phyloP scores from a whole-genome alignment of 2,797 vertebrate species.

The Hybognathus amarus region DNA sequence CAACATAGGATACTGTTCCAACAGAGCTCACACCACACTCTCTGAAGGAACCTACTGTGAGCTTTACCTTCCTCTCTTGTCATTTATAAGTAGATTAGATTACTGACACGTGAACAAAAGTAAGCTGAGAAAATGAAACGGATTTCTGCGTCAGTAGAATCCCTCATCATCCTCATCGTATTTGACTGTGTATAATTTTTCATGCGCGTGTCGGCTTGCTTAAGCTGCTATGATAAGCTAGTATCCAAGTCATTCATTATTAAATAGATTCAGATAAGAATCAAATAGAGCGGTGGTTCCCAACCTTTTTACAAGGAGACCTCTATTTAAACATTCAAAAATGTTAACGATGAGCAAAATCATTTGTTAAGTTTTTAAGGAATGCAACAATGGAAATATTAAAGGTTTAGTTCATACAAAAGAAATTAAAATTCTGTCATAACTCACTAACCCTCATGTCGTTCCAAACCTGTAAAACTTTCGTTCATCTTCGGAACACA shows the following conservation, averaged over 20 bases:
- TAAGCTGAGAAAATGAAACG: slow-evolving; percentile 29
- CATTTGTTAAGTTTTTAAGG: too few species aligned
- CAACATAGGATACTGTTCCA: slow-evolving; percentile 3
- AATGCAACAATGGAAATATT: too few species aligned
- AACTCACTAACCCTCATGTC: neutral
- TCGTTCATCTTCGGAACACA: neutral
- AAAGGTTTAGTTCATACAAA: neutral
- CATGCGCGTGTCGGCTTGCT: neutral
- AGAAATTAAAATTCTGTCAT: neutral
- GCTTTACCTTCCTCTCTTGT: slow-evolving; percentile 56
- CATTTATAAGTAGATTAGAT: slow-evolving; percentile 68
- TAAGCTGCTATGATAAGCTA: slow-evolving; percentile 44
- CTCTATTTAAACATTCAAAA: too few species aligned
- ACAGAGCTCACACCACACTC: slow-evolving; percentile 14
- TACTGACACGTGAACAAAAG: slow-evolving; percentile 58
- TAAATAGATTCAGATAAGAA: slow-evolving; percentile 24
- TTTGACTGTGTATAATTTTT: slow-evolving; percentile 43
- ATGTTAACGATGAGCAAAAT: too few species aligned
- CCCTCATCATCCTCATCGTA: slow-evolving; percentile 37
- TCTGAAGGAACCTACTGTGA: slow-evolving; percentile 42
- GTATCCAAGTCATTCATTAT: slow-evolving; percentile 40
- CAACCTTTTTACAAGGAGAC: neutral
- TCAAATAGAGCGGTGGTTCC: neutral
- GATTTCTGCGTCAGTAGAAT: slow-evolving; percentile 38
- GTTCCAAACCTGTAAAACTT: neutral